Conservation (phyloP, 2,113 vertebrate genomes). For the Nesoenas mayeri region DNA sequence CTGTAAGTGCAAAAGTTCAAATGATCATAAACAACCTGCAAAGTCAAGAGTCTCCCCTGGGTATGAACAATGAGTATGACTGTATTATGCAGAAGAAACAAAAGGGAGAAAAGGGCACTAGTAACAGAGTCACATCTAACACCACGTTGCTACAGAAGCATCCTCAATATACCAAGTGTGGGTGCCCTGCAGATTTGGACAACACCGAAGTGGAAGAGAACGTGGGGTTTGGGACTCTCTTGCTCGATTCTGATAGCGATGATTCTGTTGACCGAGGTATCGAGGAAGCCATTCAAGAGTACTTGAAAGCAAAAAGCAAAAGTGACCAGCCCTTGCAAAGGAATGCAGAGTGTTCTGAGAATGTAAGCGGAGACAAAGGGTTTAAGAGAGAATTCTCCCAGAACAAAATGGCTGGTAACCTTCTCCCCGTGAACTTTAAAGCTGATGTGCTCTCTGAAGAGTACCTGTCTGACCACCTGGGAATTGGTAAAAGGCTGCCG, state of each 20-base stretch:
- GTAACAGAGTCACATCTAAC: not conserved
- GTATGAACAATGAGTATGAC: conserved; percentile 82
- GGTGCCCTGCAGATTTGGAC: not conserved
- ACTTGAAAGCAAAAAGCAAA: conserved; percentile 86
- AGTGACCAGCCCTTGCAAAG: not conserved
- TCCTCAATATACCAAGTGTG: not conserved
- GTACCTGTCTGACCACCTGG: conserved; percentile 6
- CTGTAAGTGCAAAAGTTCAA: conserved; percentile 87
- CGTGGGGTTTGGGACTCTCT: conserved; percentile 13
- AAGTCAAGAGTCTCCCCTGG: conserved; percentile 82
- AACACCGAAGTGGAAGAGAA: conserved; percentile 26
- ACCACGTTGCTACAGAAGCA: not conserved
- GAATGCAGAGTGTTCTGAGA: not conserved
- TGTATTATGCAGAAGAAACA: conserved; percentile 70
- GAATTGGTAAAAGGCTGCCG: not conserved
- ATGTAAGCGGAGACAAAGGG: not conserved
- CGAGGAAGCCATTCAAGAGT: conserved; percentile 95
- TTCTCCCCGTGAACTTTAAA: conserved; percentile 13
- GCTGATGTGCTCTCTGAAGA: conserved; percentile 12
- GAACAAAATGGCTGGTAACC: not conserved
- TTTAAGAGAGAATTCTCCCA: conserved; percentile 20
- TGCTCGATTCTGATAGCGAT: conserved; percentile 87
- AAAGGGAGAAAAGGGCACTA: conserved; percentile 39
- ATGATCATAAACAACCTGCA: conserved; percentile 92
- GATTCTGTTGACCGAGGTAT: conserved; percentile 94